Conservation (phyloP, 2,113 vertebrate species). For the Brienomyrus longianalis region DNA sequence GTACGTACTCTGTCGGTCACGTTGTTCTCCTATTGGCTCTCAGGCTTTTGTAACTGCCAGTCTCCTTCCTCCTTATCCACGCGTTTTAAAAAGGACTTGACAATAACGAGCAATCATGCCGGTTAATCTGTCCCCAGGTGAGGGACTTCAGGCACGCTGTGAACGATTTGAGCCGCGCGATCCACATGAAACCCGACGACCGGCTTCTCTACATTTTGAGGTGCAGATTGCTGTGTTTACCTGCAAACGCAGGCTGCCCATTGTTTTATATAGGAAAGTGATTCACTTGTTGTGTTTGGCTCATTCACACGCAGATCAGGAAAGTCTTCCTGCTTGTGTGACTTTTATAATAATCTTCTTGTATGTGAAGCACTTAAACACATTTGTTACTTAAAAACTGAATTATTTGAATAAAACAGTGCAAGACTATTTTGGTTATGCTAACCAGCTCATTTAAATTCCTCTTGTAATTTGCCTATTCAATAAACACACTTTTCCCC, state of each 20-base stretch:
- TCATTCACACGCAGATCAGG: neutral
- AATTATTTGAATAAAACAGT: neutral
- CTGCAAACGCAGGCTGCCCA: neutral
- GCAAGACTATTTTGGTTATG: neutral
- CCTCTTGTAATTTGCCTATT: neutral
- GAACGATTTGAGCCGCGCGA: conserved; percentile 59
- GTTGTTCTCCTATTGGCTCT: neutral
- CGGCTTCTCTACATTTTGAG: conserved; percentile 59
- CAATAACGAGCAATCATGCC: neutral
- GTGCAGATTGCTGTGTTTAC: conserved; percentile 40
- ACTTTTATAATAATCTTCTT: neutral
- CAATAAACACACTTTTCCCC: neutral
- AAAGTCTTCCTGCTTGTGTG: neutral
- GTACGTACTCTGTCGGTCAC: conserved; percentile 40
- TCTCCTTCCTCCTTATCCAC: neutral
- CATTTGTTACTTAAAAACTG: neutral
- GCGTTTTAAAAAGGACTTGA: neutral
- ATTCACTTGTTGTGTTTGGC: neutral
- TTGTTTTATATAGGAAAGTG: neutral
- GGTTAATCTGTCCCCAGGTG: conserved; percentile 41
- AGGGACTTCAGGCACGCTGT: conserved; percentile 52
- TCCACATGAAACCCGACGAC: conserved; percentile 62
- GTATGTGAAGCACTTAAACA: neutral
- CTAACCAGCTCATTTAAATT: neutral
- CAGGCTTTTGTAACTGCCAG: neutral